A percentile compares a stretch with the other conserved stretches of the same genome.
phyloP scores from a whole-genome alignment of 2,888 invertebrate species.

The Cataglyphis altisquamis region DNA sequence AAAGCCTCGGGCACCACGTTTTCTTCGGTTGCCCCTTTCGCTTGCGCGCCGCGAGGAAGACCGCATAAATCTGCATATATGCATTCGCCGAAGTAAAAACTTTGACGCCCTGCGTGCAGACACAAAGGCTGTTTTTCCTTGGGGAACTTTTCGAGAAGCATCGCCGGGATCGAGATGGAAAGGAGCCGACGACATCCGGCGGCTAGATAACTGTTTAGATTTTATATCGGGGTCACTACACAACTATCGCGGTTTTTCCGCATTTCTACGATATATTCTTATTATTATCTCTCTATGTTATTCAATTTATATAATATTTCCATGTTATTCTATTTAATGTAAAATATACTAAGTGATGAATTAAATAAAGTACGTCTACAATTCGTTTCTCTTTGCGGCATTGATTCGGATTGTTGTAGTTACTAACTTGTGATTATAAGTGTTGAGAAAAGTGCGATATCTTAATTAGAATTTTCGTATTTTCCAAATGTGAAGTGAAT shows the following conservation, averaged over 20 bases:
- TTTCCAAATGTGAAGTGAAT: constrained; percentile 16
- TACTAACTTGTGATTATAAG: neutral
- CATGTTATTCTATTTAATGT: neutral
- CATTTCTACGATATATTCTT: neutral
- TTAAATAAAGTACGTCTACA: neutral
- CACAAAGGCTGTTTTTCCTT: constrained; percentile 72
- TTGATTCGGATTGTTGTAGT: neutral
- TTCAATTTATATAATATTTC: neutral
- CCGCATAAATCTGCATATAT: constrained; percentile 84
- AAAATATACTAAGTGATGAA: neutral
- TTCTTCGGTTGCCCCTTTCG: constrained; percentile 71
- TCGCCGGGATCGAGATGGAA: constrained; percentile 51
- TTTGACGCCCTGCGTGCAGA: constrained; percentile 75
- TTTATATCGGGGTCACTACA: constrained; percentile 3
- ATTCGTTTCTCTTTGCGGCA: constrained; percentile 4
- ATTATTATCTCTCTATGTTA: neutral
- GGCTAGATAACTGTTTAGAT: constrained; percentile 24
- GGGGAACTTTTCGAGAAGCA: constrained; percentile 70
- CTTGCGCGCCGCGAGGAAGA: constrained; percentile 69
- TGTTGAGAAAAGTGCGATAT: neutral
- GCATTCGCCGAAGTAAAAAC: constrained; percentile 82
- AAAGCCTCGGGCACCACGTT: constrained; percentile 68
- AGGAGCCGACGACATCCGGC: constrained; percentile 31
- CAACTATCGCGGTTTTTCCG: neutral
- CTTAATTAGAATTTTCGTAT: constrained; percentile 20